Evolutionary conservation across 2,797 vertebrate species (phyloP), one percentile per base, ranked within the genome.

Genomic region (Phalloptychus januarius): DNA sequence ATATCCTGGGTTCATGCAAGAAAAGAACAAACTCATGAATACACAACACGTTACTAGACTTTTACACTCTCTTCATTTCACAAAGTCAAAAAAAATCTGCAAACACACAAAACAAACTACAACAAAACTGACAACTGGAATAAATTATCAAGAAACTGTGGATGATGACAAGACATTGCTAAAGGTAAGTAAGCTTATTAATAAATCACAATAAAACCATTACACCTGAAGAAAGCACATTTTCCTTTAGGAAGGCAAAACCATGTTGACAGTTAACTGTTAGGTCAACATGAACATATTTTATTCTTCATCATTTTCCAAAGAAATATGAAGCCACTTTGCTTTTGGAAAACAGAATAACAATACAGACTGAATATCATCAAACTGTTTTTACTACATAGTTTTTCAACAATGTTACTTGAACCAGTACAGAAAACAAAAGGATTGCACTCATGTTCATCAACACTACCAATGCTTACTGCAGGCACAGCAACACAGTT

Each of bases 1-100:
- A 42, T 63, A 71, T 38, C 45, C 46, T 48, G 50, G 4, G 0
- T 63, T 18, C 61, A 84, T 28, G 74, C 15, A 45, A 61, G 13
- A 61, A 81, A 38, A 74, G 28, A 52, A 71, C 33, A 28, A 72
- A 77, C 78, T 77, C 8, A 79, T 48, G 25, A 73, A 18, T n/a
- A 67, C 45, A 50, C 11, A 46, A 79, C 45, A 45, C 63, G 56
- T 82, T 71, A 74, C 23, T 8, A 36, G 23, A 3, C 5, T 44
- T 72, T 72, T 40, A 16, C 54, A 75, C 45, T 36, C 33, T 5
- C 7, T 13, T 25, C 46, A 44, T 67, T 67, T 67, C 18, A 67
- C 36, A 23, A 69, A n/a, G 11, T 42, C 38, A 42, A n/a, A 69
- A 69, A 42, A n/a, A 0, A 25, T 69, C 63, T 38, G 36, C 33